A percentile compares a stretch with the other conserved stretches of the same genome.
Conservation (phyloP, 2,888 invertebrate species). For the Steromphala cineraria region DNA sequence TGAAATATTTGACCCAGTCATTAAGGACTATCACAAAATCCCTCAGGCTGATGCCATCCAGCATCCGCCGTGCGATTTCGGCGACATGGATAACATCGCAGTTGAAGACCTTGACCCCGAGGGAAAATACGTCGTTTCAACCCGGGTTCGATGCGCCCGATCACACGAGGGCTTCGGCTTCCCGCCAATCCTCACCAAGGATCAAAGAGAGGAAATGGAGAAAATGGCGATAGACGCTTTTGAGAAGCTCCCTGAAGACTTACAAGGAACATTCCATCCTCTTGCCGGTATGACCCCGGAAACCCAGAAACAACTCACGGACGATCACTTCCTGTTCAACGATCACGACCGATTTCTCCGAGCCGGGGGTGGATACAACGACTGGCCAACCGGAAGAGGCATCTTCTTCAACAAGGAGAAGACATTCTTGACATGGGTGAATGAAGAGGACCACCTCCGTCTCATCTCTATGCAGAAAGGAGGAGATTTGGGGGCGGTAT, state of each 20-base stretch:
- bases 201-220: constrained; percentile 55
- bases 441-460: constrained; percentile 92
- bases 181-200: constrained; percentile 85
- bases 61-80: constrained; percentile 86
- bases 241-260: constrained; percentile 23
- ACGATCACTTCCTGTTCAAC: constrained; percentile 58
- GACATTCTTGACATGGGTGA: constrained; percentile 91
- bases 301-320: constrained; percentile 46
- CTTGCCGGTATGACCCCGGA: constrained; percentile 43
- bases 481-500: constrained; percentile 68
- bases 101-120: constrained; percentile 87
- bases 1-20: constrained; percentile 60
- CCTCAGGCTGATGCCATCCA: constrained; percentile 36
- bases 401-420: constrained; percentile 88
- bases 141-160: constrained; percentile 70
- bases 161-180: constrained; percentile 66
- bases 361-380: constrained; percentile 80
- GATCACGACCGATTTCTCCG: constrained; percentile 48
- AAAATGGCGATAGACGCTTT: constrained; percentile 25
- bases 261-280: constrained; percentile 45
- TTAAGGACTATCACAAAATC: constrained; percentile 76
- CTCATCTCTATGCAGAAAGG: constrained; percentile 84
- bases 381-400: constrained; percentile 93
- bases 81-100: constrained; percentile 86
- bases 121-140: constrained; percentile 84